A percentile compares a stretch with the other conserved stretches of the same genome.
These are phyloP conservation scores for Chouioia cunea DNA, from an alignment of 2,888 invertebrate genomes.

Conservation along the genomic window DNA sequence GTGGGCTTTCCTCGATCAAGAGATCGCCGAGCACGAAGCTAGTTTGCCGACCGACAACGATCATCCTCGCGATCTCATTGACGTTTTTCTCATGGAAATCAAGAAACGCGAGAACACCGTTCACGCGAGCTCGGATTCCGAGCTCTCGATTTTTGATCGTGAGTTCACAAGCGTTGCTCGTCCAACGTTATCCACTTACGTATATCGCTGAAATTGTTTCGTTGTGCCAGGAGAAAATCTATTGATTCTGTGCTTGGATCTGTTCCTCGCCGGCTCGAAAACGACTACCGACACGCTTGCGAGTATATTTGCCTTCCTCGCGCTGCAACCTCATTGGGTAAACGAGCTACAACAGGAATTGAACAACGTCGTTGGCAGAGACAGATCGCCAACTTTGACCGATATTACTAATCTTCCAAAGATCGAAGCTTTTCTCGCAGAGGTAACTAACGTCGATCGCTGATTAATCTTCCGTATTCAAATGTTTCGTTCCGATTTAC, in stretches of 20 bases:
- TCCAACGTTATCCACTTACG: background rate
- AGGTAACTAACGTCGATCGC: constrained; percentile 57
- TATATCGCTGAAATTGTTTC: constrained; percentile 22
- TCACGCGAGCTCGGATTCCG: constrained; percentile 24
- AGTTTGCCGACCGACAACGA: constrained; percentile 50
- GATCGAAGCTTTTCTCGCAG: constrained; percentile 63
- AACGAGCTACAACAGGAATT: constrained; percentile 73
- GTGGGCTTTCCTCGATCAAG: constrained; percentile 72
- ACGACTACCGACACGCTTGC: constrained; percentile 77
- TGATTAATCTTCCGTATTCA: no score
- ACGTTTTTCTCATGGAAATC: constrained; percentile 76
- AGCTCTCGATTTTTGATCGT: constrained; percentile 58
- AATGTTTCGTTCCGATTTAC: no score
- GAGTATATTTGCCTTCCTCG: constrained; percentile 73
- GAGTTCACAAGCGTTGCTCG: constrained; percentile 35
- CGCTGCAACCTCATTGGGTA: constrained; percentile 73
- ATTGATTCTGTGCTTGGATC: constrained; percentile 73
- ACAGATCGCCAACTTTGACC: constrained; percentile 71
- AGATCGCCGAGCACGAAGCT: constrained; percentile 58
- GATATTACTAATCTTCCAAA: constrained; percentile 69
- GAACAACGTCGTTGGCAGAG: constrained; percentile 72
- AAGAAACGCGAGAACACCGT: constrained; percentile 49
- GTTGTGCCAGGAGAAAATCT: constrained; percentile 64
- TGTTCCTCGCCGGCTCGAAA: constrained; percentile 80
- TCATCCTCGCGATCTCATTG: constrained; percentile 73